Conservation (phyloP, 2,113 vertebrate genomes). For the Mirounga angustirostris region DNA sequence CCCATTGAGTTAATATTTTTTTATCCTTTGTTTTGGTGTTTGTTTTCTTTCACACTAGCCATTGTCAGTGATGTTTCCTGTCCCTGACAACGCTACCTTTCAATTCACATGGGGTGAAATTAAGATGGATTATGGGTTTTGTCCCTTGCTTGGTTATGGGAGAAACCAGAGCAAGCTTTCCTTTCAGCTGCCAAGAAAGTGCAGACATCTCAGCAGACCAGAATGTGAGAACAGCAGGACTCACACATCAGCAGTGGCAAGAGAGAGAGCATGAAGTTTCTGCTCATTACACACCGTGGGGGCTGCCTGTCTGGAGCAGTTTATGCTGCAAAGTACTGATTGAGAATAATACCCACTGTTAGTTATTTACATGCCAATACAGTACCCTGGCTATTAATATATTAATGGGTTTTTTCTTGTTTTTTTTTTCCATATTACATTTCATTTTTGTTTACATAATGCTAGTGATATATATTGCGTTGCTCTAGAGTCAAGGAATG, state of each 20-base stretch:
- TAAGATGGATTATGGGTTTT: slow-evolving; percentile 42
- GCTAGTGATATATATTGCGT: not conserved
- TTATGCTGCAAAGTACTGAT: not conserved
- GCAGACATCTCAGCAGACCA: slow-evolving; percentile 10
- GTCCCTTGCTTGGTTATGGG: not conserved
- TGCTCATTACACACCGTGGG: not conserved
- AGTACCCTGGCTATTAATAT: not conserved
- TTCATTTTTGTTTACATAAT: not conserved
- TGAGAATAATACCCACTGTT: not conserved
- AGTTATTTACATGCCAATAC: not conserved
- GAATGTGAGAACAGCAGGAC: slow-evolving; percentile 55
- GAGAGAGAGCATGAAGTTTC: not conserved
- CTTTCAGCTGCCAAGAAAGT: slow-evolving; percentile 38
- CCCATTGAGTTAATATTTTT: not conserved
- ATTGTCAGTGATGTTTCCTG: not conserved
- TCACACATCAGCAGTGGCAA: slow-evolving; percentile 22
- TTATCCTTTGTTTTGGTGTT: not conserved
- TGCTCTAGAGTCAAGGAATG: not conserved
- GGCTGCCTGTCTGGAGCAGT: not conserved
- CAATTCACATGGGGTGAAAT: slow-evolving; percentile 3
- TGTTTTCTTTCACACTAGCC: not conserved
- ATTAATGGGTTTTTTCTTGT: not conserved
- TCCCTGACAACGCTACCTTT: not conserved
- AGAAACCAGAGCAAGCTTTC: slow-evolving; percentile 30
- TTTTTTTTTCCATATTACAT: not conserved